Evolutionary conservation across 2,113 vertebrate genomes (phyloP).

Genomic region (Sinocyclocheilus anophthalmus): DNA sequence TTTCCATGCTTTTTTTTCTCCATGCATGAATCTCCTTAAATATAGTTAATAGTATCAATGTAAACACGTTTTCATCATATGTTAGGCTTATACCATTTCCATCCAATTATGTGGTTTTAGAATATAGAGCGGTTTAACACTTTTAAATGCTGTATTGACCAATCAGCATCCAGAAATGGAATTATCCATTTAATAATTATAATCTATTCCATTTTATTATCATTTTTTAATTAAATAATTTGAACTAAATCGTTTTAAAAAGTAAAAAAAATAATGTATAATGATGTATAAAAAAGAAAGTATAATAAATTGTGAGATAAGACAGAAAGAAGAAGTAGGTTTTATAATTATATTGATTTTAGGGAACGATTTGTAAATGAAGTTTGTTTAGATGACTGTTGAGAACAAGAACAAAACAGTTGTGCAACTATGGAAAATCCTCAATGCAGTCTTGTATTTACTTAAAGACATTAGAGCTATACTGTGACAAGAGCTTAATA

Average conservation of each 20-base stretch:
- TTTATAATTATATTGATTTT: not conserved
- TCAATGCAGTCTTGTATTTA: not conserved
- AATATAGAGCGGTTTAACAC: not conserved
- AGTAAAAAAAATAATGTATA: no score
- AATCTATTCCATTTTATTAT: not conserved
- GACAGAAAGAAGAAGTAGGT: no score
- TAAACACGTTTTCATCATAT: not conserved
- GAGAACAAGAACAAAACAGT: not conserved
- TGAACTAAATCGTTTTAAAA: not conserved
- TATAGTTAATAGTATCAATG: not conserved
- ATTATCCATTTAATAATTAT: not conserved
- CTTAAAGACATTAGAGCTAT: not conserved
- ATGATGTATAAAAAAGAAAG: no score
- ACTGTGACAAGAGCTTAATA: constrained; percentile 24
- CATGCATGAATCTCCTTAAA: not conserved
- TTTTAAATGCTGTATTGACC: not conserved
- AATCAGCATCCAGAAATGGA: not conserved
- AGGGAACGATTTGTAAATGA: not conserved
- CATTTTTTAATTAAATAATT: not conserved
- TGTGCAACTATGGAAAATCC: not conserved
- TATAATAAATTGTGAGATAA: no score
- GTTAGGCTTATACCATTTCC: not conserved
- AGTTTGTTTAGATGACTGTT: not conserved
- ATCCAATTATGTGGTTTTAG: not conserved
- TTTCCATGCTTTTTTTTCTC: not conserved